Evolutionary conservation across 2,797 vertebrate species (phyloP), one percentile per base, ranked within the genome.

Genomic region (Tapirus indicus): DNA sequence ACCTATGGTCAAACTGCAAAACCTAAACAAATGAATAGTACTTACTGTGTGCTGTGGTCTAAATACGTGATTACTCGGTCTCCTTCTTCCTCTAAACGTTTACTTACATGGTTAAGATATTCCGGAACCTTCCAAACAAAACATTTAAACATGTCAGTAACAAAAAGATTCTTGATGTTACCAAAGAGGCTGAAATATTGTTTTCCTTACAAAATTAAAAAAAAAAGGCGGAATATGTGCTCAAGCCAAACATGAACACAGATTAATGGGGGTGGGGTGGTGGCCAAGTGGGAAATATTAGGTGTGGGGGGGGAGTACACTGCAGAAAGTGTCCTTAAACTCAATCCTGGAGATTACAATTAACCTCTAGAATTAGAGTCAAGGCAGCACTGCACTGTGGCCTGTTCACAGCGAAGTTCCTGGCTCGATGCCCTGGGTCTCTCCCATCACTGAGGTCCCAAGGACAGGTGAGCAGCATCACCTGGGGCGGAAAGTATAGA

Each of bases 31-130:
- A 78, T 29, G 6, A 79, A 27, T 8, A 74, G 52, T 71, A 98
- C 99, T 99, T 93, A 99, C 99, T 99, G 99, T 71, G 99, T 99
- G 97, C 99, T 98, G 35, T 99, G 98, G 94, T 99, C 99, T 96
- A 99, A 98, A 54, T 99, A 99, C 0, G 99, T 99, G 97, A 99
- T 99, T 66, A 99, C 99, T 75, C 99, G 98, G 96, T 99, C 99
- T 80, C 98, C 98, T 96, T 99, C 99, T 95, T 99, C 99, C 97
- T 99, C 99, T 91, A 99, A 98, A 68, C 99, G 99, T 89, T 98
- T 99, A 98, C 92, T 99, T 91, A 99, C 99, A 66, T 99, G 99
- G 97, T 99, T 99, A 92, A 99, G 99, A 94, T 99, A 99, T 85
- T 99, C 99, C 62, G 99, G 99, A 71, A 99, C 98, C 99, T 99